A percentile compares a stretch with the other conserved stretches of the same genome.
Evolutionary conservation across 2,888 invertebrate genomes (phyloP).

Genomic region (Scaptomyza tumidula): DNA sequence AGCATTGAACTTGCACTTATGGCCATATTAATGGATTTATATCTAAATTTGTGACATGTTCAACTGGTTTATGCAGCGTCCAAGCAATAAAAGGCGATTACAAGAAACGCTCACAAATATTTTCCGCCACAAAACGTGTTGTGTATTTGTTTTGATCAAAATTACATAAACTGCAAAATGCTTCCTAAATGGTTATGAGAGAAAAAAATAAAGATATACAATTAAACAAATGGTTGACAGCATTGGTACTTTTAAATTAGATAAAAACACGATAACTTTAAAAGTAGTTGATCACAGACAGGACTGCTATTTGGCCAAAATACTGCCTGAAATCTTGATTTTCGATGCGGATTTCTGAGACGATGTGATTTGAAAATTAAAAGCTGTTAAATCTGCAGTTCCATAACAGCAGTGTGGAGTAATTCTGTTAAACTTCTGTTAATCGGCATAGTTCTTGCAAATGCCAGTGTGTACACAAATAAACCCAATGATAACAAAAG

Average conservation of each 20-base stretch:
- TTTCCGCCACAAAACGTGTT: conserved; percentile 61
- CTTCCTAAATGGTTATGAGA: conserved; percentile 57
- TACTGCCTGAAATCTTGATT: too few relatives aligned
- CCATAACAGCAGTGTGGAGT: conserved; percentile 12
- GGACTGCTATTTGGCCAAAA: too few relatives aligned
- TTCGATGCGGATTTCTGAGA: neutral
- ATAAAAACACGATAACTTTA: conserved; percentile 7
- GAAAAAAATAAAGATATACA: conserved; percentile 13
- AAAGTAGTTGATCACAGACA: too few relatives aligned
- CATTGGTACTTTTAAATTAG: conserved; percentile 32
- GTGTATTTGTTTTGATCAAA: conserved; percentile 51
- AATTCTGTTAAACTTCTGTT: conserved; percentile 1
- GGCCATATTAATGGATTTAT: conserved; percentile 39
- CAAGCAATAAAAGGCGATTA: conserved; percentile 47
- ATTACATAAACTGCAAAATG: conserved; percentile 56
- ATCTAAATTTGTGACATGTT: conserved; percentile 44
- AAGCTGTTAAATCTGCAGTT: neutral
- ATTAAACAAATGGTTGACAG: conserved; percentile 13
- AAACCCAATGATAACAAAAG: conserved; percentile 48
- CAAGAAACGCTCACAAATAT: conserved; percentile 46
- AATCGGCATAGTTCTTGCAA: neutral
- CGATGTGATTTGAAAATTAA: neutral
- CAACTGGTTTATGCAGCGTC: conserved; percentile 65
- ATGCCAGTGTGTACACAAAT: conserved; percentile 19
- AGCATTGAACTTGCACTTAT: conserved; percentile 70